phyloP scores from a whole-genome alignment of 2,888 invertebrate species.

The Syrista parreyssii region DNA sequence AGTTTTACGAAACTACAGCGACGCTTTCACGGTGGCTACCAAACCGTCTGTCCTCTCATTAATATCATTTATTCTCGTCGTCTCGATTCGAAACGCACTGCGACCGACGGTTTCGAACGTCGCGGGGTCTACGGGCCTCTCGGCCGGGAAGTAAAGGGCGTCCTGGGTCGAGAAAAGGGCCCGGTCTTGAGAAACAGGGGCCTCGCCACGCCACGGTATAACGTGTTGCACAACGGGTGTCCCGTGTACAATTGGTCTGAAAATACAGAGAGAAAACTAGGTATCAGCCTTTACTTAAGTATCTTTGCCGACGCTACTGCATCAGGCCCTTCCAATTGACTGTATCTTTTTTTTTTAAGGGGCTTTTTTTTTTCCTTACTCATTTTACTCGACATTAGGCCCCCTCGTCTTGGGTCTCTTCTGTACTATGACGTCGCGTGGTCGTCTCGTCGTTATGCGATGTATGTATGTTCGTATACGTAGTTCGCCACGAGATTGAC shows the following conservation, averaged over 20 bases:
- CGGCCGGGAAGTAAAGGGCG: not conserved
- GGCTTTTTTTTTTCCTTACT: not conserved
- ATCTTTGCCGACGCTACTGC: not conserved
- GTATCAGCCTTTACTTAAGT: not conserved
- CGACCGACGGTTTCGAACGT: not conserved
- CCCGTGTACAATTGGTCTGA: not conserved
- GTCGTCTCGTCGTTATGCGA: not conserved
- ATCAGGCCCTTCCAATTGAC: not conserved
- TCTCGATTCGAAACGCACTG: not conserved
- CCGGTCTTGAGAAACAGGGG: not conserved
- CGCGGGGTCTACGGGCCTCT: not conserved
- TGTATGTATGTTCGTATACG: not conserved
- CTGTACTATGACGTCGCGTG: not conserved
- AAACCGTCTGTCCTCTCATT: not conserved
- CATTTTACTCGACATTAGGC: not conserved
- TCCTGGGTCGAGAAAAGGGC: not conserved
- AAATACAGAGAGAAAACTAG: not conserved
- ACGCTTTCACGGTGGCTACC: not conserved
- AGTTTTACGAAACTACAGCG: not conserved
- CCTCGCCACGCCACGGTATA: not conserved
- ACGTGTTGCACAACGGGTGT: not conserved
- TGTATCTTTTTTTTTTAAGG: not conserved
- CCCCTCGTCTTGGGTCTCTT: not conserved
- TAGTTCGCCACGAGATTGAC: not conserved
- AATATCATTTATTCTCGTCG: not conserved